Base-by-base conservation (phyloP, 2,113 vertebrate genomes). In the Colistium nudipinnis region DNA sequence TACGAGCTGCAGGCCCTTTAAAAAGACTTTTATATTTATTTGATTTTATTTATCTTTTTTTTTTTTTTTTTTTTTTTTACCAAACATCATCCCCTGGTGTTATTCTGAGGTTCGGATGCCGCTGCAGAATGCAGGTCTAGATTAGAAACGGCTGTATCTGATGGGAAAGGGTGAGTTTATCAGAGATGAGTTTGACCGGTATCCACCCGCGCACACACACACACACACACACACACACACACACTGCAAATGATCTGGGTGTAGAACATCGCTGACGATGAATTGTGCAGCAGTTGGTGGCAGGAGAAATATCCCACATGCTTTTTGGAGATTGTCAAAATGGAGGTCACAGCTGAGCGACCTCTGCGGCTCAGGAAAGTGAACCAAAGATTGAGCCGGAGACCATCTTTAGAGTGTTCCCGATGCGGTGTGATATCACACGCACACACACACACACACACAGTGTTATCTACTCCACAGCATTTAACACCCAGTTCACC, bases 261-360 rank as follows among this genome's bases (percentile, higher is more conserved):
- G 70, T 38, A 35, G 57, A 72, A 20, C 75, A 72, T 3, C 20
- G 35, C 2, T 22, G 53, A 74, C 33, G 25, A n/a, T 64, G 56
- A 63, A 67, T 75, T 68, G 63, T 20, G n/a, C 27, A 33, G 48
- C 47, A 55, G 39, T 65, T 62, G 47, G 74, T 38, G 41, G 38
- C 39, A 19, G 24, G 16, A 14, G 55, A 6, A 57, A 41, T 71
- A 8, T 9, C 38, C n/a, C 39, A 63, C 62, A 55, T 19, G 17
- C 19, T 62, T 62, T 4, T 6, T 28, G 8, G 41, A 76, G 76
- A 74, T 80, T 63, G 66, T 53, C 31, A 61, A 84, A 85, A 85
- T 82, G 28, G 81, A 74, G 76, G 77, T 84, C 79, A 80, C 55
- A 53, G 62, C 61, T 25, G 1, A 3, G 60, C 78, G 41, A 81